Evolutionary conservation across 2,113 vertebrate species (phyloP).

Genomic region (Tapirus terrestris): DNA sequence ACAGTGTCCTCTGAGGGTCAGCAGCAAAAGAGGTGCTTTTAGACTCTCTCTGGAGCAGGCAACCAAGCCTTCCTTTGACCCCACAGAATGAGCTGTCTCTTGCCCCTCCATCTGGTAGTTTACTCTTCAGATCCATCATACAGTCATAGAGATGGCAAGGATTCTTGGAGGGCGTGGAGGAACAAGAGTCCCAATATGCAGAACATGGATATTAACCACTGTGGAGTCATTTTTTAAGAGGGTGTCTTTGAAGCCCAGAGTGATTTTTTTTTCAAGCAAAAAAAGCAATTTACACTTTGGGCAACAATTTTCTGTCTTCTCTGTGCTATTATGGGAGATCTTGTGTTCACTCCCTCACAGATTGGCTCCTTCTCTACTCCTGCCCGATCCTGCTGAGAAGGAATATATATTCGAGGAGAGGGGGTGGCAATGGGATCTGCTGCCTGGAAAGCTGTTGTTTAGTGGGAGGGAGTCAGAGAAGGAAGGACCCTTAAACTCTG

Average conservation of each 20-base stretch:
- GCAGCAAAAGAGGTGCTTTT: not conserved
- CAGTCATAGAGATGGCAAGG: not conserved
- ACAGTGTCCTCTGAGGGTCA: not conserved
- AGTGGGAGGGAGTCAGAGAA: constrained; percentile 42
- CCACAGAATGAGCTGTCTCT: constrained; percentile 40
- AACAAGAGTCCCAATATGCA: not conserved
- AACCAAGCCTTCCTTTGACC: constrained; percentile 45
- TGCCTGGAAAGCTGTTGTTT: constrained; percentile 47
- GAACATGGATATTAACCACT: constrained; percentile 61
- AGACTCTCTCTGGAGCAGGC: not conserved
- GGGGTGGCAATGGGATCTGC: constrained; percentile 50
- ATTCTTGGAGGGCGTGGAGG: not conserved
- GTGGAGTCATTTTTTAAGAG: constrained; percentile 62
- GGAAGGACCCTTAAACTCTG: constrained; percentile 56
- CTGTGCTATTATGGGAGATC: constrained; percentile 70
- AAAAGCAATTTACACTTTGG: constrained; percentile 73
- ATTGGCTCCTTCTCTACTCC: constrained; percentile 60
- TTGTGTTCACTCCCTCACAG: constrained; percentile 64
- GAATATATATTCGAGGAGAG: constrained; percentile 58
- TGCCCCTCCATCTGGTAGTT: constrained; percentile 60
- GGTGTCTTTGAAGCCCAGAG: constrained; percentile 63
- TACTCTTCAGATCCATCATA: not conserved
- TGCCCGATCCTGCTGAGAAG: constrained; percentile 71
- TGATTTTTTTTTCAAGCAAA: constrained; percentile 31
- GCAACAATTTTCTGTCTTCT: constrained; percentile 70